A percentile compares a stretch with the other conserved stretches of the same genome.
phyloP scores from a whole-genome alignment of 2,113 vertebrate genomes.

The Carassius carassius region DNA sequence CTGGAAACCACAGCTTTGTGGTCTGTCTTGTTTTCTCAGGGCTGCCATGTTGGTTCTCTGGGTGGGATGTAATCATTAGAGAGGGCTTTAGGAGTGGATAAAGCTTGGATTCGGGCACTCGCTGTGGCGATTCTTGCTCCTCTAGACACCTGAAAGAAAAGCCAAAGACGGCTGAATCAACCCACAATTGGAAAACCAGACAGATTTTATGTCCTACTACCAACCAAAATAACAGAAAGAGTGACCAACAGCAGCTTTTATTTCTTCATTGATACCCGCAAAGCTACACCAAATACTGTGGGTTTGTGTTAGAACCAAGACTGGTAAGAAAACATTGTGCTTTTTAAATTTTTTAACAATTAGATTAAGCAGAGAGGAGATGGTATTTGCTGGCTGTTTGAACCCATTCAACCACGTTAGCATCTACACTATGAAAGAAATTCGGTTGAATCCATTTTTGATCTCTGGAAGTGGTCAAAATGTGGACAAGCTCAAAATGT shows the following conservation, averaged over 20 bases:
- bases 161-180: background rate
- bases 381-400: no score
- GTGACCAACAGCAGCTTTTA: background rate
- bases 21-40: constrained; percentile 2
- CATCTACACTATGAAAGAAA: background rate
- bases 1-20: background rate
- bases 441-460: background rate
- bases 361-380: no score
- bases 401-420: no score
- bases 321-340: no score
- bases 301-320: no score
- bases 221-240: background rate
- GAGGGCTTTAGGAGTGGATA: constrained; percentile 65
- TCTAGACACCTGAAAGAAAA: constrained; percentile 64
- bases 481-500: background rate
- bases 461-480: background rate
- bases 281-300: no score
- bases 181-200: background rate
- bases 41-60: constrained; percentile 44
- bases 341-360: no score
- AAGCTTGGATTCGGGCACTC: constrained; percentile 50
- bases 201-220: background rate
- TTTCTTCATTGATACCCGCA: no score
- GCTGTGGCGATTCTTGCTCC: constrained; percentile 57
- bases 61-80: constrained; percentile 59